Base-by-base conservation (phyloP, 1,140 invertebrate species). In the Drosophila sp. region DNA sequence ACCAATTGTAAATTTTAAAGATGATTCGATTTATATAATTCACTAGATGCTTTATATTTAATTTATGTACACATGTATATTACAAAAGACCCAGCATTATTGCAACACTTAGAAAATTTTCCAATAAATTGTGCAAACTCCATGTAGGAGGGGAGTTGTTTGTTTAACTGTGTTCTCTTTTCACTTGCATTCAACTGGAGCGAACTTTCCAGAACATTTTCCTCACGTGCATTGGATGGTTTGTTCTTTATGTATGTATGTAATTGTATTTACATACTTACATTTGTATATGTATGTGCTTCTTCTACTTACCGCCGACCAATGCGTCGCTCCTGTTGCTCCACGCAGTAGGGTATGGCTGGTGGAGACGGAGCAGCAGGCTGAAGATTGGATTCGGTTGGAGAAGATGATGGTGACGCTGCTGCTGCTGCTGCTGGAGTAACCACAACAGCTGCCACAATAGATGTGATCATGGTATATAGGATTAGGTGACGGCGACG, bases 281-380 rank as follows among this genome's bases (percentile, higher is more conserved):
- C 51, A 43, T 32, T 34, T 9, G 11, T 27, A 48, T 27, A 6
- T 29, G 25, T 27, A 27, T 59, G 51, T 51, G 43, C 18, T 80
- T 66, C 50, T 57, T 69, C 29, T 72, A 36, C 53, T 71, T 76
- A 91, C 90, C 90, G 89, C 14, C 90, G 74, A 54, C 87, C 87
- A 11, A 91, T 89, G 6, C 76, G 78, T 29, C 80, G 78, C 38
- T 91, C 87, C 46, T 71, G 64, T 38, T 86, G 73, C 9, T 89
- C 87, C 25, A 80, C 76, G 40, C 90, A 91, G 36, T 78, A 84
- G 1, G 78, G 73, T 27, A 91, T 75, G 0, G 73, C 82, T 9
- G 69, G 71, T 14, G 78, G 50, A 11, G 53, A 38, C n/a, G 48
- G 7, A 1, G 56, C 57, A 8, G 40, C 45, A 6, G 62, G 18